These are phyloP conservation scores for Melanotus villosus DNA, from an alignment of 2,888 invertebrate species.

Conservation along the genomic window DNA sequence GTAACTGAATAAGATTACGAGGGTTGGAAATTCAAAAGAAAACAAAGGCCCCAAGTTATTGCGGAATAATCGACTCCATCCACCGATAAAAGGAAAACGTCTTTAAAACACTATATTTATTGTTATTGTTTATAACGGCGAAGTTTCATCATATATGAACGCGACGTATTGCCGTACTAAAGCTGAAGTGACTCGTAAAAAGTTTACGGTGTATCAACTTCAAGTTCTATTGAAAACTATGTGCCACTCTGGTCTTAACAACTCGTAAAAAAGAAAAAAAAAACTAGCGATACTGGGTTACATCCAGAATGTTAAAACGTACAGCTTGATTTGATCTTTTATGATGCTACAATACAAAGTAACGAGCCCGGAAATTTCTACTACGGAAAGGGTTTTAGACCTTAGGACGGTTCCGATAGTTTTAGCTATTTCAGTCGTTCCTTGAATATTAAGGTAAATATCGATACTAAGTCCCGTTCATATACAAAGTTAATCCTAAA, in stretches of 20 bases:
- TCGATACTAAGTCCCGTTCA: too few relatives aligned
- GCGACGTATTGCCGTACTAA: slow-evolving; percentile 28
- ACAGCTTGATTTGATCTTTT: slow-evolving; percentile 39
- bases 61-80: too few relatives aligned
- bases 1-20: too few relatives aligned
- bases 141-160: slow-evolving; percentile 20
- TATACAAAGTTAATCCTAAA: too few relatives aligned
- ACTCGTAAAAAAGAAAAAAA: slow-evolving; percentile 43
- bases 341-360: slow-evolving; percentile 39
- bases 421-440: neutral
- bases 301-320: slow-evolving; percentile 38
- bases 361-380: slow-evolving; percentile 40
- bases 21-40: too few relatives aligned
- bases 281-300: slow-evolving; percentile 33
- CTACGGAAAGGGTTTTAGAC: slow-evolving; percentile 22
- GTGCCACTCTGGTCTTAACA: slow-evolving; percentile 36
- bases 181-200: slow-evolving; percentile 36
- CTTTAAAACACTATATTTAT: too few relatives aligned
- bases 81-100: too few relatives aligned
- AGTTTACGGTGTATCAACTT: slow-evolving; percentile 41
- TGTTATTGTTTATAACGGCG: slow-evolving; percentile 25
- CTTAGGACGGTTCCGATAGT: neutral
- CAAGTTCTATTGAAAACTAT: slow-evolving; percentile 45
- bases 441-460: slow-evolving; percentile 15
- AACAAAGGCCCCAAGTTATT: too few relatives aligned